Evolutionary conservation across 2,888 invertebrate genomes (phyloP), one percentile per base, ranked within the genome.

Genomic region (Ophion ellenae): DNA sequence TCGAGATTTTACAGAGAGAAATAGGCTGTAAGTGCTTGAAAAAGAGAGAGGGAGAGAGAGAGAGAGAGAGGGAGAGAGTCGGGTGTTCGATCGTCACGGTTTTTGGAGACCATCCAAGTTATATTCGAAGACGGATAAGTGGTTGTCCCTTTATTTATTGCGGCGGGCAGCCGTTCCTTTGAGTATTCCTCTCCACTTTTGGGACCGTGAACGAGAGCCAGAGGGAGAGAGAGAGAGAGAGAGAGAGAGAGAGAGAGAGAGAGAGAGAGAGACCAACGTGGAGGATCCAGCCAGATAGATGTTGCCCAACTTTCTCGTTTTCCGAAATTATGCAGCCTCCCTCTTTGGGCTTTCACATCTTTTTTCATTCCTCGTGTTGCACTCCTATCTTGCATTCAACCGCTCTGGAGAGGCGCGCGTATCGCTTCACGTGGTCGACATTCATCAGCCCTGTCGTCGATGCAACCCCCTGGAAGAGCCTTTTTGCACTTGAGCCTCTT

Each of bases 101-200:
- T 84, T 81, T 88, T 88, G 87, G 87, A 86, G 71, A 74, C 77
- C 59, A 84, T 87, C 87, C 87, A 87, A 87, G 85, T 86, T 86
- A 84, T 86, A 85, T 84, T 83, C 83, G 87, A 84, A 82, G 84
- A 79, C 85, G 86, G 84, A 87, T 86, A 87, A 87, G 87, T 86
- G 86, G 85, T 85, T 84, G 87, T 84, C 83, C 81, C 87, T 85
- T 85, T 87, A 87, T 86, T 87, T 87, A 87, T 87, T 86, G 80
- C 86, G 81, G 69, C 84, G 86, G 81, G 75, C 78, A 83, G 78
- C 78, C 85, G 82, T 28, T 79, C 73, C 64, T 71, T 81, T 64
- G 85, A 77, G 79, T 81, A 64, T 70, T 83, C 69, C 83, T 67
- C 82, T 80, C 73, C 24, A 53, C 79, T 64, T 64, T 71, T 28